Base-by-base conservation (phyloP, 2,888 invertebrate species). In the Clanis bilineata region DNA sequence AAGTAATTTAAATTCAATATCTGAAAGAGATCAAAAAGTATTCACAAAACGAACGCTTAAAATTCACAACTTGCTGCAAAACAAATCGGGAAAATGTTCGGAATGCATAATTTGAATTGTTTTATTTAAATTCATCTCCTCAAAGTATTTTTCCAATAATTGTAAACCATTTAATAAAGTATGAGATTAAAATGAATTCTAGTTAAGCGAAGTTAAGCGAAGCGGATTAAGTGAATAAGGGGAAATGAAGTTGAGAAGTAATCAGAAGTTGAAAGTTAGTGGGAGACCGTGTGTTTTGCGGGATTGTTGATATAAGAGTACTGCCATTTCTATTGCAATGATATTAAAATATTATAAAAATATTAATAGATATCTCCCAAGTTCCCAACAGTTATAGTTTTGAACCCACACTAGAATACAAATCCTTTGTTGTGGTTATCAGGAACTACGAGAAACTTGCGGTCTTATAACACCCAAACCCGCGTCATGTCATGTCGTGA, bases 31-130 rank as follows among this genome's bases (percentile, higher is more conserved):
- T 18, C 18, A 51, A 51, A 32, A n/a, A 18, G 51, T 51, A 51
- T 51, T 51, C 51, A 32, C 9, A 28, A 28, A 28, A 9, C 51
- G 51, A 47, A 28, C 15, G 28, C 32, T 51, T 32, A 28, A 51
- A 51, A 51, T 51, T 51, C 32, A 51, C 32, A 51, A 18, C 47
- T 45, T 45, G 45, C 23, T 47, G 47, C n/a, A 32, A 51, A 28
- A 15, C 51, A 51, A 32, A 21, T 32, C 18, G 32, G 51, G 32
- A 32, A 51, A 32, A 32, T 51, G 51, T 32, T 51, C 51, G 0
- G 7, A 51, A 32, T 51, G 18, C 28, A 51, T 51, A 51, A 51
- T 51, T 32, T 51, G 51, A 15, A 51, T 28, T 28, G 23, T 51
- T 51, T 21, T 51, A 2, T 51, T 51, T 21, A 51, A 32, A 32